Conservation (phyloP, 2,797 vertebrate species). For the Aselliscus stoliczkanus region DNA sequence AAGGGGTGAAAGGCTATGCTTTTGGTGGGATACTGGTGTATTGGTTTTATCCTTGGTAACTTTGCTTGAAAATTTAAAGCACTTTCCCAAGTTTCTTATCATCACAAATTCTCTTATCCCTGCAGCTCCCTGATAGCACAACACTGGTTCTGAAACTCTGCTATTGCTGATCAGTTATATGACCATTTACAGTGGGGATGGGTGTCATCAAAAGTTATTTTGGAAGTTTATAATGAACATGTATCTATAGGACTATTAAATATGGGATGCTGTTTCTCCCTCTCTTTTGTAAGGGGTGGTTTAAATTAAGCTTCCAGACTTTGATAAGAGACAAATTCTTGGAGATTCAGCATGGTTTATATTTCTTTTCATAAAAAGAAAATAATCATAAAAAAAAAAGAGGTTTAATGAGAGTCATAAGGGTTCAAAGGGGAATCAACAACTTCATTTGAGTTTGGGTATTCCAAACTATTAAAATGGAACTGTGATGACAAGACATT, state of each 20-base stretch:
- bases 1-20: background rate
- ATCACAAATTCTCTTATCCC: background rate
- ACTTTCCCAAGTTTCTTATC: background rate
- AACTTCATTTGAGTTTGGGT: background rate
- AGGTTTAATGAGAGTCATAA: background rate
- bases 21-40: background rate
- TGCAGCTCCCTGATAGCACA: background rate
- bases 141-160: background rate
- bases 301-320: background rate
- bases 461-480: background rate
- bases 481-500: background rate
- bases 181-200: background rate
- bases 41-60: background rate
- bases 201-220: background rate
- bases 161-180: background rate
- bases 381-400: background rate
- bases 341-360: background rate
- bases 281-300: background rate
- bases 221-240: background rate
- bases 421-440: background rate
- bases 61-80: conserved; percentile 1
- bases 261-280: background rate
- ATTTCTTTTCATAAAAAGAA: background rate
- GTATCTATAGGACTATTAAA: background rate
- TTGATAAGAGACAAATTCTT: background rate